Evolutionary conservation across 1,140 invertebrate genomes (phyloP), one percentile per base, ranked within the genome.

Genomic region (Cydia strobilella): DNA sequence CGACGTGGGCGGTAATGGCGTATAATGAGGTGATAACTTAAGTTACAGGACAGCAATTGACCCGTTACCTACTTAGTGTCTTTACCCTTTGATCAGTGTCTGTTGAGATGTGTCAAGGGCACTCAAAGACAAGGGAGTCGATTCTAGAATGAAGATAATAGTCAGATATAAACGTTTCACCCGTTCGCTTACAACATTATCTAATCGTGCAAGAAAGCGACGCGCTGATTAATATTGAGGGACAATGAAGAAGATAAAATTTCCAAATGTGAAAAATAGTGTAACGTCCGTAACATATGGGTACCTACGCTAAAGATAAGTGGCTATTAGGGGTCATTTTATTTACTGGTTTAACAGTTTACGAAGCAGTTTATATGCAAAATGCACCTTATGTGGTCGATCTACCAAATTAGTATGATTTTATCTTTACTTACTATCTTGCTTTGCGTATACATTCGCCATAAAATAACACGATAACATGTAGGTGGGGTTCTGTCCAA

Each of bases 1-100:
- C n/a, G 9, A 18, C 31, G 65, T 69, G 27, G 65, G 65, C 65
- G 65, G 65, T 69, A 69, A 42, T 65, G 15, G 63, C 13, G 31
- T 69, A 13, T 69, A 35, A 39, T 39, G 35, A 39, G 15, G 65
- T 69, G 18, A 39, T 69, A 45, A 45, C 13, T 45, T 45, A 59
- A 12, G 15, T 27, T 59, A 59, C 23, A 59, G 54, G 54, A 59
- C 54, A 23, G 54, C 54, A 59, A 59, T 59, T 59, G 18, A 59
- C 54, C 54, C 20, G 20, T 59, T 23, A 59, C 54, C 54, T 23
- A 59, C 7, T 59, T 59, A 23, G 54, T 23, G 54, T 9, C 1
- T 54, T 59, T 59, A 23, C 54, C 54, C 54, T 59, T 51, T n/a
- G n/a, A 18, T 51, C n/a, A 59, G 54, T 59, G 54, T 12, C 10